Conservation (phyloP, 2,888 invertebrate genomes). For the Homarus gammarus region DNA sequence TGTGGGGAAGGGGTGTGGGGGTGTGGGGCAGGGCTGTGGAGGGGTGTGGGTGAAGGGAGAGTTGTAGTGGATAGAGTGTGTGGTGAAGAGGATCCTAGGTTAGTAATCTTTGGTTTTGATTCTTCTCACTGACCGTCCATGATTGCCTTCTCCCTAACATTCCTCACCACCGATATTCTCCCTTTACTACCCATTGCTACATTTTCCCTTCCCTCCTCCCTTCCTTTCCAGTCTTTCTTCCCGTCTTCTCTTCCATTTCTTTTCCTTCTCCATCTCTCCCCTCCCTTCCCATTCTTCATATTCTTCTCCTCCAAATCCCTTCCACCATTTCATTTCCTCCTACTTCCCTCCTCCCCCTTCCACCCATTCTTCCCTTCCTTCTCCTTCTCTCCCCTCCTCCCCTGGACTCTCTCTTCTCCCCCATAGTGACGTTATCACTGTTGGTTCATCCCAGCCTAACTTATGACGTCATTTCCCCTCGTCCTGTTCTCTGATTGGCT, state of each 20-base stretch:
- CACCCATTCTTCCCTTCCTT: slow-evolving; percentile 13
- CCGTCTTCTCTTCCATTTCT: neutral
- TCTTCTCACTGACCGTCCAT: too few relatives aligned
- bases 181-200: too few relatives aligned
- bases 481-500: too few relatives aligned
- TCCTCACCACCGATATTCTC: too few relatives aligned
- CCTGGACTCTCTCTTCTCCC: neutral
- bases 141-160: too few relatives aligned
- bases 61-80: neutral
- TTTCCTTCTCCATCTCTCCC: slow-evolving; percentile 25
- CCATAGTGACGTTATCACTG: neutral
- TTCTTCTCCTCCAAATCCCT: neutral
- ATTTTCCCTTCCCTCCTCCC: neutral
- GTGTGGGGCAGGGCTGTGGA: neutral
- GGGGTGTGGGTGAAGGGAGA: neutral
- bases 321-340: neutral
- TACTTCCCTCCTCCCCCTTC: slow-evolving; percentile 12
- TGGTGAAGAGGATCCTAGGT: neutral
- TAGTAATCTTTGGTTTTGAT: too few relatives aligned
- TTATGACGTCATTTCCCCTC: too few relatives aligned
- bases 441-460: too few relatives aligned
- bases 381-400: neutral
- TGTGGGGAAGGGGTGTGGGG: neutral
- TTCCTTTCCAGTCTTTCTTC: neutral
- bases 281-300: neutral